Conservation (phyloP, 2,888 invertebrate genomes). For the Chouioia cunea region DNA sequence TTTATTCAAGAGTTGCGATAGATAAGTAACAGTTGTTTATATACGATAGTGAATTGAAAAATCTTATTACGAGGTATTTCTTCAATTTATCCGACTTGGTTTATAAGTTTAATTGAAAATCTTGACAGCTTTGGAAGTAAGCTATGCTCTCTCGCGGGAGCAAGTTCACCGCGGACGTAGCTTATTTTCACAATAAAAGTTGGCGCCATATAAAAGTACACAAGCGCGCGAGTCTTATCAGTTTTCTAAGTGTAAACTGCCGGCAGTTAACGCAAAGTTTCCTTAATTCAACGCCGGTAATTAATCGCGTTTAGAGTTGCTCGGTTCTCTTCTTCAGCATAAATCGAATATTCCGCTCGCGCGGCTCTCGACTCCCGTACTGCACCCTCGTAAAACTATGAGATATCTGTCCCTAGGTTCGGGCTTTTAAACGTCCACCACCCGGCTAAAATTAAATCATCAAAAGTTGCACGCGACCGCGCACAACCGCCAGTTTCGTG, state of each 20-base stretch:
- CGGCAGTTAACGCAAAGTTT: slow-evolving; percentile 42
- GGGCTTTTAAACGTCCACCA: slow-evolving; percentile 50
- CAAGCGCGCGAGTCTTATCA: slow-evolving; percentile 35
- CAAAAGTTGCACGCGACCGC: slow-evolving; percentile 52
- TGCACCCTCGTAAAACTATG: slow-evolving; percentile 44
- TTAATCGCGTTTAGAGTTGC: slow-evolving; percentile 54
- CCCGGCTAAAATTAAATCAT: slow-evolving; percentile 58
- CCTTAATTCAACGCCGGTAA: slow-evolving; percentile 47
- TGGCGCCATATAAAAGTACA: slow-evolving; percentile 30
- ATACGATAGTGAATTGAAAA: slow-evolving; percentile 1
- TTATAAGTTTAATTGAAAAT: slow-evolving; percentile 42
- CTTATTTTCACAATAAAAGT: slow-evolving; percentile 42
- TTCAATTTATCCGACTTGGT: slow-evolving; percentile 14
- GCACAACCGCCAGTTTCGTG: slow-evolving; percentile 24
- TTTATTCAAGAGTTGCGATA: no score
- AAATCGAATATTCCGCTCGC: slow-evolving; percentile 51
- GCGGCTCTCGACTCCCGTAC: slow-evolving; percentile 34
- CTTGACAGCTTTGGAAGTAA: slow-evolving; percentile 22
- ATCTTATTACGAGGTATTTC: slow-evolving; percentile 25
- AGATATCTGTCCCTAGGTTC: slow-evolving; percentile 53
- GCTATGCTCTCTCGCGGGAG: slow-evolving; percentile 4
- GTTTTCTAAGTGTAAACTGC: slow-evolving; percentile 41
- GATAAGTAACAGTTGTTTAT: no score
- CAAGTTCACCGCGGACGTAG: slow-evolving; percentile 10
- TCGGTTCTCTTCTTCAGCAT: slow-evolving; percentile 48